Percentiles rank a stretch among this genome's conserved stretches.
These are phyloP conservation scores for Nasonia giraulti DNA, from an alignment of 1,140 invertebrate genomes.

Conservation along the genomic window DNA sequence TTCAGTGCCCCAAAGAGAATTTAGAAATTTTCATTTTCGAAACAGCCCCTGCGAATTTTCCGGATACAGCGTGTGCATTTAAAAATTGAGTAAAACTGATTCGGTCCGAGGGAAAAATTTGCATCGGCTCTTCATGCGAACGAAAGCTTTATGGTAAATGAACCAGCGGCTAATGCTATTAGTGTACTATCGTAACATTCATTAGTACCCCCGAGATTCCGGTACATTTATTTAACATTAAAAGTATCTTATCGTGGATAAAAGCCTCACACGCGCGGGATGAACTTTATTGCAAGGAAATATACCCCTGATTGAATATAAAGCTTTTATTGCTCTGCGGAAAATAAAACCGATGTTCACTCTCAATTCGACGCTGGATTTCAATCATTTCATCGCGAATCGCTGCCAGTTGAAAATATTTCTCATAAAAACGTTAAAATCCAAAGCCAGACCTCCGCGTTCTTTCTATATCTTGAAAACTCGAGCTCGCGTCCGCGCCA, in stretches of 20 bases:
- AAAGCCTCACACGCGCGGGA: not conserved
- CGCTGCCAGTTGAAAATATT: not conserved
- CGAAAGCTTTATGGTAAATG: not conserved
- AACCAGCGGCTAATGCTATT: not conserved
- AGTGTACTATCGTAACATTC: conserved; percentile 12
- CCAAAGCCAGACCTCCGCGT: too few relatives aligned
- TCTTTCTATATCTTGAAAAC: not conserved
- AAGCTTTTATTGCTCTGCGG: not conserved
- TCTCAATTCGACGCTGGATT: not conserved
- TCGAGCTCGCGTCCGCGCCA: not conserved
- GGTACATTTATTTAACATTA: not conserved
- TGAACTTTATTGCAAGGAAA: not conserved
- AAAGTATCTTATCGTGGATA: not conserved
- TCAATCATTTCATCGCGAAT: not conserved
- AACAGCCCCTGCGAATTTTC: not conserved
- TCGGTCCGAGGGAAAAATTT: conserved; percentile 1
- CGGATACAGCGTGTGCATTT: not conserved
- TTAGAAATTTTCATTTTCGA: conserved; percentile 10
- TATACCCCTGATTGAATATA: not conserved
- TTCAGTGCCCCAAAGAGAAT: not conserved
- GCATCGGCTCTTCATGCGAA: not conserved
- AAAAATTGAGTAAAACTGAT: not conserved
- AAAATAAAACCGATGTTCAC: not conserved
- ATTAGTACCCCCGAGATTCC: not conserved
- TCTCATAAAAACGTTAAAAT: too few relatives aligned